Conservation (phyloP, 1,140 invertebrate genomes). For the Chironomus tepperi region DNA sequence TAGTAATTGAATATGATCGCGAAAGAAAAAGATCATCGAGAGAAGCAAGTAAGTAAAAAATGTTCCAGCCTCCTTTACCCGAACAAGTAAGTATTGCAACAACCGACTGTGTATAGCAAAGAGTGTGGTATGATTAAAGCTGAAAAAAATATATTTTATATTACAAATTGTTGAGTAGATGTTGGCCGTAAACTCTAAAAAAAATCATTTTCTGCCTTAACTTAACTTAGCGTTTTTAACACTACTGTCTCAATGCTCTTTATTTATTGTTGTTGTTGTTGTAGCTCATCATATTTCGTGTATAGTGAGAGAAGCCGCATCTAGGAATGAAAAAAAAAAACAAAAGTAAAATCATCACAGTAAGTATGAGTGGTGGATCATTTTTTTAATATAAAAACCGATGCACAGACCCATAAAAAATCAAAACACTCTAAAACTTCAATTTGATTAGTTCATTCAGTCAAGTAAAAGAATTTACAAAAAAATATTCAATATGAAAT, state of each 20-base stretch:
- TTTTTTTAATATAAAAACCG: constrained; percentile 1
- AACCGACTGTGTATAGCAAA: no score
- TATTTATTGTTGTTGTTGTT: constrained; percentile 15
- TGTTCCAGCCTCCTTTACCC: no score
- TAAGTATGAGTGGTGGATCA: constrained; percentile 18
- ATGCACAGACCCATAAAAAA: constrained; percentile 21
- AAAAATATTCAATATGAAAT: constrained; percentile 15
- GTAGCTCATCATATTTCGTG: background rate
- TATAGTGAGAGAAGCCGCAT: background rate
- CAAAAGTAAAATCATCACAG: background rate
- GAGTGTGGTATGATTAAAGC: no score
- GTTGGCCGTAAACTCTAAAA: background rate
- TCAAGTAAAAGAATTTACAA: background rate
- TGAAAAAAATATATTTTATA: no score
- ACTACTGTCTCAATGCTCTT: background rate
- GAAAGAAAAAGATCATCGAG: no score
- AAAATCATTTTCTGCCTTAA: no score
- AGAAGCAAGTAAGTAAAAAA: no score
- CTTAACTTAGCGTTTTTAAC: no score
- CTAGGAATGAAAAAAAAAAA: background rate
- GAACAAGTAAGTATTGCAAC: no score
- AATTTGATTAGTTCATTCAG: constrained; percentile 20
- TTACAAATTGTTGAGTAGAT: background rate
- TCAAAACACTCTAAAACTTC: constrained; percentile 6
- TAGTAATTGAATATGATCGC: no score